Evolutionary conservation across 2,888 invertebrate genomes (phyloP).

Genomic region (Dusona sp.): DNA sequence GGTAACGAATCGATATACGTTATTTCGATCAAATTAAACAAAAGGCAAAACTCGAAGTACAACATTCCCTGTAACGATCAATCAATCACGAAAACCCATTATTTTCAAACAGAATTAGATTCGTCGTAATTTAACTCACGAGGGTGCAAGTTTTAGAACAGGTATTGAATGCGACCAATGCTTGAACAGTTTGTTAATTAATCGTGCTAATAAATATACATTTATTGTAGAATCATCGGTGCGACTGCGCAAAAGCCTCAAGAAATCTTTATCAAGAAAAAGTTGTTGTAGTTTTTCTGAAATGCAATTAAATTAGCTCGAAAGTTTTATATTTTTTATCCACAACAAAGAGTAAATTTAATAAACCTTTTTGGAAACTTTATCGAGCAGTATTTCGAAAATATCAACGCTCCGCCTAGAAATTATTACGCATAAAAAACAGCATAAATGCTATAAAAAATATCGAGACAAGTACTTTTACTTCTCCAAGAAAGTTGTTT

Average conservation of each 20-base stretch:
- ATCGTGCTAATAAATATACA: not conserved
- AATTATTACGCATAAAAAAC: too few relatives aligned
- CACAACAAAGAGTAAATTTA: too few relatives aligned
- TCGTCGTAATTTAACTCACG: slow-evolving; percentile 8
- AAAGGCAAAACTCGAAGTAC: not conserved
- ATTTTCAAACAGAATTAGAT: slow-evolving; percentile 5
- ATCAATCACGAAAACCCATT: slow-evolving; percentile 38
- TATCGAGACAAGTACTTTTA: too few relatives aligned
- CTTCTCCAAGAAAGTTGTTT: too few relatives aligned
- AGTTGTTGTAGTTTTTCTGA: too few relatives aligned
- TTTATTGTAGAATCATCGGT: not conserved
- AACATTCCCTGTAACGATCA: slow-evolving; percentile 24
- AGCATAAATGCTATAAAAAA: too few relatives aligned
- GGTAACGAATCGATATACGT: not conserved
- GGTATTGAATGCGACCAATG: slow-evolving; percentile 33
- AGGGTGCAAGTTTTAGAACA: not conserved
- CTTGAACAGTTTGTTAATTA: not conserved
- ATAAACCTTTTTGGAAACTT: too few relatives aligned
- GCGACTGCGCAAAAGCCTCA: not conserved
- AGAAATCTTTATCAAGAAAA: too few relatives aligned
- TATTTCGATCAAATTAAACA: not conserved
- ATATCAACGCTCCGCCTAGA: too few relatives aligned
- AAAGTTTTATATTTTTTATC: too few relatives aligned
- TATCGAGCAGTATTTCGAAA: too few relatives aligned
- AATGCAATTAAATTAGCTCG: too few relatives aligned